Evolutionary conservation across 2,888 invertebrate genomes (phyloP).

Genomic region (Protophormia terraenovae): DNA sequence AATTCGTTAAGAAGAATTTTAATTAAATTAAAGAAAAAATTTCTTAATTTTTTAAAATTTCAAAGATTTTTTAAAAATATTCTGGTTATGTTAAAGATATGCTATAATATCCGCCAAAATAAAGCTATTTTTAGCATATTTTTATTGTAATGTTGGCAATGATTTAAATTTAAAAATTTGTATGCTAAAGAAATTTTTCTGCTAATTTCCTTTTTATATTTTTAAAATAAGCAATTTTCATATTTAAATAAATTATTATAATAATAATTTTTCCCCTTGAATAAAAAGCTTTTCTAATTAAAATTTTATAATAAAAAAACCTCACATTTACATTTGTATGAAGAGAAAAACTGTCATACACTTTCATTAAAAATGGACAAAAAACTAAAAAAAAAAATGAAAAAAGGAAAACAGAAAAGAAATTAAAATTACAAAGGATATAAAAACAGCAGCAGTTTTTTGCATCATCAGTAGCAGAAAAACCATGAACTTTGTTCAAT

Average conservation of each 20-base stretch:
- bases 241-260: neutral
- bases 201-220: no score
- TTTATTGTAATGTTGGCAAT: no score
- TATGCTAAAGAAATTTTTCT: no score
- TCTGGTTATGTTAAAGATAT: no score
- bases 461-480: constrained; percentile 12
- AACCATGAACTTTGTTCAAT: constrained; percentile 56
- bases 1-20: no score
- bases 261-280: neutral
- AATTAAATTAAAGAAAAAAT: no score
- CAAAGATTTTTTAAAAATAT: no score
- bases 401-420: constrained; percentile 11
- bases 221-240: no score
- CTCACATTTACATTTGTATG: neutral
- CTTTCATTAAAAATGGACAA: constrained; percentile 28
- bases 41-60: no score
- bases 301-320: constrained; percentile 21
- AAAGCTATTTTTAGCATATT: no score
- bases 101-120: no score
- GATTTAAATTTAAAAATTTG: no score
- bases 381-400: neutral
- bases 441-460: neutral
- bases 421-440: neutral
- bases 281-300: constrained; percentile 39
- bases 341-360: neutral